Evolutionary conservation across 2,113 vertebrate genomes (phyloP).

Genomic region (Pelecanus crispus): DNA sequence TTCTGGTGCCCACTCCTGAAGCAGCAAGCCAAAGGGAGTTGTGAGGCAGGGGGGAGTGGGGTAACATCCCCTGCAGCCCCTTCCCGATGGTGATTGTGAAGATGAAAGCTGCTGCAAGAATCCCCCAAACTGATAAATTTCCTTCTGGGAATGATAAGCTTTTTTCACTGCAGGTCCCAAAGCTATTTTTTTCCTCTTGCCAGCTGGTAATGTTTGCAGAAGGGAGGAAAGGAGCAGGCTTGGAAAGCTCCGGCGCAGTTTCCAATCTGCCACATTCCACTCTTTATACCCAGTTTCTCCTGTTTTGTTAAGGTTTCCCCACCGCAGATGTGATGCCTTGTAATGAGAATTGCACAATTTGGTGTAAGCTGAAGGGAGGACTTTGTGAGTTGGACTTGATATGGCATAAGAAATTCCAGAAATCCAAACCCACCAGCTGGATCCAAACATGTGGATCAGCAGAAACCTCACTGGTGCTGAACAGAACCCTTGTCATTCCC

Average conservation of each 20-base stretch:
- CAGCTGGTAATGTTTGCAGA: background rate
- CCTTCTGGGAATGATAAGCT: background rate
- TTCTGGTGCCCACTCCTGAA: background rate
- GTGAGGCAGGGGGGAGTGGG: background rate
- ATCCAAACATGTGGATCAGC: background rate
- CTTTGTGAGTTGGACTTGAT: background rate
- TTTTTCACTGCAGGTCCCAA: background rate
- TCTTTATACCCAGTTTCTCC: background rate
- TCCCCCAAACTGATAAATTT: background rate
- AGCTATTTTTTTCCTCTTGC: background rate
- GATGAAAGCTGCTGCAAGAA: background rate
- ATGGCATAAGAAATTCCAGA: background rate
- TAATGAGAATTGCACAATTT: background rate
- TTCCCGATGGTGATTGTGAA: background rate
- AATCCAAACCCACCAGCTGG: background rate
- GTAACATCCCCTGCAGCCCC: background rate
- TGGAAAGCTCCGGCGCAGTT: background rate
- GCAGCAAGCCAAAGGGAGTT: background rate
- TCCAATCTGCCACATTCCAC: background rate
- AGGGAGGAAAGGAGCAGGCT: background rate
- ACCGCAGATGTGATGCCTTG: background rate
- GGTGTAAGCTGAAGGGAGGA: background rate
- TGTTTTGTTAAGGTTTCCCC: background rate
- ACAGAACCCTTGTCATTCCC: background rate
- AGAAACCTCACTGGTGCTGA: background rate